Conservation (phyloP, 2,113 vertebrate genomes). For the Noturus placidus region DNA sequence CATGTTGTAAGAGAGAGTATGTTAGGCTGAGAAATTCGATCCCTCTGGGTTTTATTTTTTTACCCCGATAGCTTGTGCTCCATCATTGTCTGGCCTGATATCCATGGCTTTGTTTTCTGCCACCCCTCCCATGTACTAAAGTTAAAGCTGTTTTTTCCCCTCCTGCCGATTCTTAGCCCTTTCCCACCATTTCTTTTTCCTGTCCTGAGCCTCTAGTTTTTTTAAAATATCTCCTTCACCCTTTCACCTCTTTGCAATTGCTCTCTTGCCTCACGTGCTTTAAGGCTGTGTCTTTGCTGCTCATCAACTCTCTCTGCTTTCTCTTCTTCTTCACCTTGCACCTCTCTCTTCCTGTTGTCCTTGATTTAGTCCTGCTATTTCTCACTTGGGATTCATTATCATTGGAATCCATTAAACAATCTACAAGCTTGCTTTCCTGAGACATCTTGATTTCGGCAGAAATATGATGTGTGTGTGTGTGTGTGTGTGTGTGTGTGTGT, state of each 20-base stretch:
- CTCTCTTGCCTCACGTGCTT: conserved; percentile 8
- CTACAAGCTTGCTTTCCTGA: conserved; percentile 57
- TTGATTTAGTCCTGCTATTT: background rate
- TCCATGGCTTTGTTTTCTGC: conserved; percentile 59
- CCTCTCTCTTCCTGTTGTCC: background rate
- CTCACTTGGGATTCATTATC: conserved; percentile 55
- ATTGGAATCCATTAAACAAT: conserved; percentile 59
- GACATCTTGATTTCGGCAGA: conserved; percentile 39
- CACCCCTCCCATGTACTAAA: conserved; percentile 61
- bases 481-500: conserved; percentile 37
- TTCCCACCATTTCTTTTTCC: conserved; percentile 59
- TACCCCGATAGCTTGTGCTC: conserved; percentile 49
- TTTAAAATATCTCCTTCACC: conserved; percentile 13
- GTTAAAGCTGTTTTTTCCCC: conserved; percentile 69
- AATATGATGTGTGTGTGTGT: conserved; percentile 18
- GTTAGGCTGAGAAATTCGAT: conserved; percentile 33
- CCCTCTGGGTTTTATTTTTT: conserved; percentile 32
- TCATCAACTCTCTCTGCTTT: conserved; percentile 2
- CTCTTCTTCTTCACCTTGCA: background rate
- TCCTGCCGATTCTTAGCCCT: conserved; percentile 60
- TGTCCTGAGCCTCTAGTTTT: conserved; percentile 38
- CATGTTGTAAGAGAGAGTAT: background rate
- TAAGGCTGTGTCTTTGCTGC: conserved; percentile 13
- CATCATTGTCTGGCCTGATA: conserved; percentile 63
- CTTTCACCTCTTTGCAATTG: background rate